Conservation (phyloP, 2,888 invertebrate genomes). For the Melipona beecheii region DNA sequence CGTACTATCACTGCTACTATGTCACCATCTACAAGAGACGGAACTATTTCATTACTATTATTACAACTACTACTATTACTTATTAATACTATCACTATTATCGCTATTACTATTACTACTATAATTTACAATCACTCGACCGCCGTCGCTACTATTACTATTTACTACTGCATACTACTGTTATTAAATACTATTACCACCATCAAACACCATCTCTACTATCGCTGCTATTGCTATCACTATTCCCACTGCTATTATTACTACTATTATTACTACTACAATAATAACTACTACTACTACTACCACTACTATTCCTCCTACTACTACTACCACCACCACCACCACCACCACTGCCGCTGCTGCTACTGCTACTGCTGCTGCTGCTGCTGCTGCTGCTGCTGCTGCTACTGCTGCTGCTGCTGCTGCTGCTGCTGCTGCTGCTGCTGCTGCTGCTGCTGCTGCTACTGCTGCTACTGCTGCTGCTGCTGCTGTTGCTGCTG, state of each 20-base stretch:
- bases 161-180: conserved; percentile 54
- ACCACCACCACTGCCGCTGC: conserved; percentile 4
- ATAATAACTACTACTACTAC: conserved; percentile 39
- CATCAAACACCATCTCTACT: conserved; percentile 47
- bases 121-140: conserved; percentile 40
- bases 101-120: conserved; percentile 52
- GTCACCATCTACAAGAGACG: conserved; percentile 46
- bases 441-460: conserved; percentile 30
- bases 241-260: conserved; percentile 31
- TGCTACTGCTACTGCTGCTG: conserved; percentile 43
- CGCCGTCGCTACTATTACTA: conserved; percentile 60
- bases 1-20: conserved; percentile 51
- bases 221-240: conserved; percentile 39
- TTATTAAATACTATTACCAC: conserved; percentile 41
- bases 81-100: conserved; percentile 43
- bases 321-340: conserved; percentile 41
- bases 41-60: conserved; percentile 49
- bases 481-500: conserved; percentile 10
- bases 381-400: conserved; percentile 49
- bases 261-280: conserved; percentile 20
- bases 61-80: conserved; percentile 51
- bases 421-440: conserved; percentile 32
- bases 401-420: conserved; percentile 41
- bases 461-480: conserved; percentile 25
- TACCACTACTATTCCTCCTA: conserved; percentile 47